These are phyloP conservation scores for Threskiornis aethiopicus DNA, from an alignment of 2,797 vertebrate species.

Conservation along the genomic window DNA sequence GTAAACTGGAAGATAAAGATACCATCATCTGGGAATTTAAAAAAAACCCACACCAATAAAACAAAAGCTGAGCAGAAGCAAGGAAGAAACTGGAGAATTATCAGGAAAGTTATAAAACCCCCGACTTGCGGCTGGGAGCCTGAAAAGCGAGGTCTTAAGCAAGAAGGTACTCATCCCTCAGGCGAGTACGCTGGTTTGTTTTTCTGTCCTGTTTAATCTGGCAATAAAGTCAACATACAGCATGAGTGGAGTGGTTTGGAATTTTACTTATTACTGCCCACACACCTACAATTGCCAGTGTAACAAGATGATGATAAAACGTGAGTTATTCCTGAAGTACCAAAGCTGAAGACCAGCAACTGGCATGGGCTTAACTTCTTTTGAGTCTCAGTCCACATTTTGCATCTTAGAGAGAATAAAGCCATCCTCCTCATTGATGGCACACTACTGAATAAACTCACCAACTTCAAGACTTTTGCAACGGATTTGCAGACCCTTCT, in stretches of 20 bases:
- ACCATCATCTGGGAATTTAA: neutral
- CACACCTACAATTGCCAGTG: neutral
- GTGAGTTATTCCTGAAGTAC: neutral
- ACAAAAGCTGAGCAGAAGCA: neutral
- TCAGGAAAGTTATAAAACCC: neutral
- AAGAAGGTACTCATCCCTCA: neutral
- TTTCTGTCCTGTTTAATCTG: neutral
- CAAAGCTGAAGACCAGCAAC: neutral
- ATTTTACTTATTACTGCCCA: neutral
- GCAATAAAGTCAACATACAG: neutral
- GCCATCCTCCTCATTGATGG: neutral
- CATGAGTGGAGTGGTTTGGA: neutral
- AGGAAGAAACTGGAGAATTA: neutral
- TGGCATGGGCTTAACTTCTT: neutral
- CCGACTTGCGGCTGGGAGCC: neutral
- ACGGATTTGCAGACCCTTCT: neutral
- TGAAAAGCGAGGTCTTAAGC: neutral
- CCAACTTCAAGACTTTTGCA: neutral
- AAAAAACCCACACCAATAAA: neutral
- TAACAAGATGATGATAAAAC: neutral
- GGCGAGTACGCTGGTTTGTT: neutral
- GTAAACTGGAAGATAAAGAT: neutral
- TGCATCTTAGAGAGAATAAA: neutral
- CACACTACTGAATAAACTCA: neutral
- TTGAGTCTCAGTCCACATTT: neutral